Percentiles rank a stretch among this genome's conserved stretches.
Evolutionary conservation across 2,888 invertebrate species (phyloP).

Genomic region (Brachynemurus nebulosus): DNA sequence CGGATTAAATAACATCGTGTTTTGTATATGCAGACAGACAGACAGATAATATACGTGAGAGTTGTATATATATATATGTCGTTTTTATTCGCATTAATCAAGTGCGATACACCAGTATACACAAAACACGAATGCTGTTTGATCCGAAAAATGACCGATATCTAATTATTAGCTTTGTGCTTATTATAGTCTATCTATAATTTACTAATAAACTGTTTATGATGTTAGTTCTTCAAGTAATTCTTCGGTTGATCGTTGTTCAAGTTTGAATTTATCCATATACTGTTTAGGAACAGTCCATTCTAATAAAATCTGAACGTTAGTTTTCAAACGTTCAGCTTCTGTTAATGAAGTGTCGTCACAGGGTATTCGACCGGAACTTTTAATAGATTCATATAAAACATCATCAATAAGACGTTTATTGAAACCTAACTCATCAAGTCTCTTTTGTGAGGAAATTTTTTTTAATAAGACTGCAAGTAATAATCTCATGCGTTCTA

Average conservation of each 20-base stretch:
- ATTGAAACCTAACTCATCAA: conserved; percentile 61
- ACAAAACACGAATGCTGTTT: too few species aligned
- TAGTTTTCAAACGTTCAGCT: conserved; percentile 51
- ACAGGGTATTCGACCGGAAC: conserved; percentile 55
- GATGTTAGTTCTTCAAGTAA: conserved; percentile 60
- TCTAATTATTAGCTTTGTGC: too few species aligned
- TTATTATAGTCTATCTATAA: too few species aligned
- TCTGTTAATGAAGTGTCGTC: conserved; percentile 41
- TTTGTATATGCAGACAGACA: too few species aligned
- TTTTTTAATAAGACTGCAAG: conserved; percentile 69
- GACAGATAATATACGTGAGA: too few species aligned
- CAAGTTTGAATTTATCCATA: conserved; percentile 59
- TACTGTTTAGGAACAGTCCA: conserved; percentile 69
- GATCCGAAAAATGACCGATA: too few species aligned
- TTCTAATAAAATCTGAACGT: conserved; percentile 62
- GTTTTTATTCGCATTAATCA: too few species aligned
- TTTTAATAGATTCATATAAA: conserved; percentile 59
- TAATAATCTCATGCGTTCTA: conserved; percentile 64
- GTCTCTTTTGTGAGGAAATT: conserved; percentile 65
- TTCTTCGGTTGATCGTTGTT: conserved; percentile 64
- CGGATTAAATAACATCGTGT: too few species aligned
- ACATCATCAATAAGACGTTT: conserved; percentile 68
- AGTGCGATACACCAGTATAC: too few species aligned
- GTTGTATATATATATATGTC: too few species aligned
- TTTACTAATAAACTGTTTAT: conserved; percentile 25